Percentiles rank a stretch among this genome's conserved stretches.
phyloP scores from a whole-genome alignment of 2,888 invertebrate genomes.

The Athrips mouffetella region DNA sequence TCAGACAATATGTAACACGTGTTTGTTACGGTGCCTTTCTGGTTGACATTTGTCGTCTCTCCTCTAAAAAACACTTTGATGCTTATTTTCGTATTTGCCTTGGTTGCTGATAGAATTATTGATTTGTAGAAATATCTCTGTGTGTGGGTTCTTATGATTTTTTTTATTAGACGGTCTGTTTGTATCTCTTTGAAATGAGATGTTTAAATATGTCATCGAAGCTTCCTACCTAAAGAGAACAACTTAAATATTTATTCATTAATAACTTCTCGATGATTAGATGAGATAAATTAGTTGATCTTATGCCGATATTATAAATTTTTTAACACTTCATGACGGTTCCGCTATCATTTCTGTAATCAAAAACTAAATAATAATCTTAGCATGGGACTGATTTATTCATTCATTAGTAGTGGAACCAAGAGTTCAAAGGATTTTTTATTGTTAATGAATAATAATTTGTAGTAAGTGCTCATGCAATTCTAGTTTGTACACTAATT shows the following conservation, averaged over 20 bases:
- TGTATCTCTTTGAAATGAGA: constrained; percentile 63
- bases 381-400: no score
- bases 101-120: constrained; percentile 70
- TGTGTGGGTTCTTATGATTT: constrained; percentile 60
- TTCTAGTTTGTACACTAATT: no score
- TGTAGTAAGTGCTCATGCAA: no score
- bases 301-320: constrained; percentile 26
- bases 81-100: constrained; percentile 74
- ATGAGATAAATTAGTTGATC: constrained; percentile 41
- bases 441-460: no score
- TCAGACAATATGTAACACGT: constrained; percentile 74
- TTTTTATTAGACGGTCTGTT: constrained; percentile 55
- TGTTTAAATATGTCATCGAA: constrained; percentile 72
- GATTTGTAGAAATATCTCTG: constrained; percentile 69
- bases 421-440: no score
- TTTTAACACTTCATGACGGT: constrained; percentile 43
- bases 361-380: constrained; percentile 46
- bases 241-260: constrained; percentile 57
- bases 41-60: constrained; percentile 70
- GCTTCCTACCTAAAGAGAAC: constrained; percentile 65
- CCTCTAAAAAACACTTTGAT: constrained; percentile 75
- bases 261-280: constrained; percentile 46
- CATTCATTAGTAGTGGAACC: no score
- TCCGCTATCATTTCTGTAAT: constrained; percentile 44
- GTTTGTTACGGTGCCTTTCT: constrained; percentile 66